A percentile compares a stretch with the other conserved stretches of the same genome.
Evolutionary conservation across 2,113 vertebrate species (phyloP).

Genomic region (Dasyurus viverrinus): DNA sequence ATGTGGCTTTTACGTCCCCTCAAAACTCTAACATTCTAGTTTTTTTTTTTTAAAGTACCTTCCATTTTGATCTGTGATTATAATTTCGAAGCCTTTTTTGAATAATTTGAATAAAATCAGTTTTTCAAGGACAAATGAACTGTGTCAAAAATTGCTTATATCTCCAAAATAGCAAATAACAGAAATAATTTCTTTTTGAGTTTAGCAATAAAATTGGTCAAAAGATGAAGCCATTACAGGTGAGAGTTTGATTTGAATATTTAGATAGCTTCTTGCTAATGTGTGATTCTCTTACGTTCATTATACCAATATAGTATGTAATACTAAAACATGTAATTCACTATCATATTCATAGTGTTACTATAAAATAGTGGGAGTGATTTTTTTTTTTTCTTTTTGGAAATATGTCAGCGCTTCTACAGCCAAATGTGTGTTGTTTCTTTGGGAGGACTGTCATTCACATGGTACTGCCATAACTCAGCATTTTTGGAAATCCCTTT

Average conservation of each 20-base stretch:
- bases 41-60: background rate
- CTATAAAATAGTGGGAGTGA: background rate
- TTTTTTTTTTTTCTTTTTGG: conserved; percentile 4
- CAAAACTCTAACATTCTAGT: no score
- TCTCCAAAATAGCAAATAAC: background rate
- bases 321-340: background rate
- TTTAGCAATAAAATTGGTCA: background rate
- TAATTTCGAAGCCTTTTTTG: background rate
- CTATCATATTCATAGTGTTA: background rate
- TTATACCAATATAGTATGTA: background rate
- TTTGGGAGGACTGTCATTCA: background rate
- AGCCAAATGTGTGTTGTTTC: background rate
- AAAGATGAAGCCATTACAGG: background rate
- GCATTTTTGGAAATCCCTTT: background rate
- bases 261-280: background rate
- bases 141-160: background rate
- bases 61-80: background rate
- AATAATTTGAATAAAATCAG: background rate
- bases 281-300: background rate
- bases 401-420: background rate
- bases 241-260: background rate
- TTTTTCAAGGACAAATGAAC: background rate
- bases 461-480: background rate
- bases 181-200: background rate
- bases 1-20: no score